These are phyloP conservation scores for Drosophila sp. DNA, from an alignment of 1,140 invertebrate species.

Conservation along the genomic window DNA sequence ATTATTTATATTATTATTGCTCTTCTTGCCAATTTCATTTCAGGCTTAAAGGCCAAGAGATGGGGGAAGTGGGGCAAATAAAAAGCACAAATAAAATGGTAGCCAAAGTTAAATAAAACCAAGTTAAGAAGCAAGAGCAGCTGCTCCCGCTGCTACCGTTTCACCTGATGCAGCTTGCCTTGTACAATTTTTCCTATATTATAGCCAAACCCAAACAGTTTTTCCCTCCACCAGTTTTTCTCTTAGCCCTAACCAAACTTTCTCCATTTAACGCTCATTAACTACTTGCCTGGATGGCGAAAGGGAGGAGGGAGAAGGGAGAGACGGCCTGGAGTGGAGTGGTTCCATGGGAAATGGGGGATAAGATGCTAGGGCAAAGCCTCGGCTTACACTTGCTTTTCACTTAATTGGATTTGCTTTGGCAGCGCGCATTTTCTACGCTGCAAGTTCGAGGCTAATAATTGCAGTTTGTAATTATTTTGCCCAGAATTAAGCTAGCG, in stretches of 20 bases:
- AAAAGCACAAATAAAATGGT: slow-evolving; percentile 12
- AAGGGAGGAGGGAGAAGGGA: neutral
- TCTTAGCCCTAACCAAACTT: slow-evolving; percentile 23
- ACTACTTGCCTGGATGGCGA: slow-evolving; percentile 20
- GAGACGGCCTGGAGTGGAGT: no score
- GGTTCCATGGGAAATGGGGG: neutral
- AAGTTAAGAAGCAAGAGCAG: neutral
- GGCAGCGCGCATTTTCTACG: slow-evolving; percentile 26
- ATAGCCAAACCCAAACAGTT: slow-evolving; percentile 6
- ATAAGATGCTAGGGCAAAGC: slow-evolving; percentile 46
- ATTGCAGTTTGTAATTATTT: slow-evolving; percentile 81
- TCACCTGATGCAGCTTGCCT: neutral
- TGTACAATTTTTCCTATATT: slow-evolving; percentile 13
- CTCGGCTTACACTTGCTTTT: slow-evolving; percentile 78
- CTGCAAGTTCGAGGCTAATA: slow-evolving; percentile 61
- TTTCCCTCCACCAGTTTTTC: slow-evolving; percentile 27
- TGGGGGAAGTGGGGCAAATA: slow-evolving; percentile 6
- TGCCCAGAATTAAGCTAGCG: slow-evolving; percentile 43
- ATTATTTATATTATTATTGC: slow-evolving; percentile 67
- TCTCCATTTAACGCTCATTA: slow-evolving; percentile 57
- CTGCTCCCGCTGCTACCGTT: neutral
- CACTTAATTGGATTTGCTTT: slow-evolving; percentile 79
- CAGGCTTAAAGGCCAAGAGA: slow-evolving; percentile 34
- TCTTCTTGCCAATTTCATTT: slow-evolving; percentile 70
- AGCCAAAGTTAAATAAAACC: slow-evolving; percentile 1